Conservation (phyloP, 2,797 vertebrate species). For the Oreonectes daqikongensis region DNA sequence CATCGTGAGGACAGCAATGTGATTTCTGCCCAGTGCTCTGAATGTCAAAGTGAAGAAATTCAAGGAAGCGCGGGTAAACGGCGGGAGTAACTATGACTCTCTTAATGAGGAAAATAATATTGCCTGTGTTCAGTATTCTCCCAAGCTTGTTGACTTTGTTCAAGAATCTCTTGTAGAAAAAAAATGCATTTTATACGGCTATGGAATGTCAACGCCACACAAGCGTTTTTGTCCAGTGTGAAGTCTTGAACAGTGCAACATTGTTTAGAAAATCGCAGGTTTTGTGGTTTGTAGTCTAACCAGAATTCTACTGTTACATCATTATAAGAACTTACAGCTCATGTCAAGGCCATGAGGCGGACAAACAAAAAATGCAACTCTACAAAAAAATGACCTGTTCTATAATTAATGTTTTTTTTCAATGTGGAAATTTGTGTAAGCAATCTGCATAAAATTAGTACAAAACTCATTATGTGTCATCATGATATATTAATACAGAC, state of each 20-base stretch:
- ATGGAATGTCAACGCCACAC: conserved; percentile 13
- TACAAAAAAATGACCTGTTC: too few relatives aligned
- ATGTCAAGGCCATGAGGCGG: background rate
- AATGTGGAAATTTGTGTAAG: too few relatives aligned
- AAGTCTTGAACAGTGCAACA: background rate
- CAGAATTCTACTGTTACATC: conserved; percentile 2
- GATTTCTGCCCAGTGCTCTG: too few relatives aligned
- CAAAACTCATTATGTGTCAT: too few relatives aligned
- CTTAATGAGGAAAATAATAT: conserved; percentile 36
- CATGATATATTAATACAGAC: too few relatives aligned
- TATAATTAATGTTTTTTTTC: too few relatives aligned
- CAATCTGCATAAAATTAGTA: too few relatives aligned
- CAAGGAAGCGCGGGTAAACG: too few relatives aligned
- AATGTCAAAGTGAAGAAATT: too few relatives aligned
- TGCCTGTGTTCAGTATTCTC: conserved; percentile 22
- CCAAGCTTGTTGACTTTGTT: conserved; percentile 26
- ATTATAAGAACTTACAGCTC: background rate
- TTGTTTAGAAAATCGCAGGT: background rate
- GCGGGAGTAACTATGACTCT: too few relatives aligned
- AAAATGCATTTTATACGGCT: background rate
- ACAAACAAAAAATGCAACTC: too few relatives aligned
- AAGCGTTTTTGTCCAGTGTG: conserved; percentile 16
- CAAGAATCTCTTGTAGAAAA: conserved; percentile 3
- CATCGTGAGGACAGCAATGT: too few relatives aligned
- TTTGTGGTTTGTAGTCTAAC: conserved; percentile 16